Conservation (phyloP, 2,888 invertebrate genomes). For the Lepas anatifera region DNA sequence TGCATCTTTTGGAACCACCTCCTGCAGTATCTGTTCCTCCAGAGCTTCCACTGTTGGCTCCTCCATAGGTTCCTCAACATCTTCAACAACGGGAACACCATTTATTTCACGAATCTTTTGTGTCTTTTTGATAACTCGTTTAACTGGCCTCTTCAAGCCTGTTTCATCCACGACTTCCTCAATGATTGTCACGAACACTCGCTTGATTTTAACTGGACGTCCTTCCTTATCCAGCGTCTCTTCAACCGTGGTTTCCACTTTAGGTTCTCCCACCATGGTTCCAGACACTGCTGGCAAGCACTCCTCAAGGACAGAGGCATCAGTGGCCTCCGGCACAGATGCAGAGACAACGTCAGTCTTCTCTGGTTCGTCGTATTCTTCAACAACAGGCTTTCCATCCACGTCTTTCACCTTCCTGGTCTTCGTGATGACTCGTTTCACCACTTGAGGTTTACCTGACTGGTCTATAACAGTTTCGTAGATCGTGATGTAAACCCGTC, state of each 20-base stretch:
- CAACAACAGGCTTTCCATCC: background rate
- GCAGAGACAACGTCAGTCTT: background rate
- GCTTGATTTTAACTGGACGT: background rate
- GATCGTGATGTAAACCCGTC: background rate
- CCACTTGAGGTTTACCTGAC: background rate
- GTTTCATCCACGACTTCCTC: background rate
- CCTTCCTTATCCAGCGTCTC: background rate
- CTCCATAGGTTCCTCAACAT: background rate
- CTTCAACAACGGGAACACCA: background rate
- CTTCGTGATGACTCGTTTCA: background rate
- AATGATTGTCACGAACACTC: background rate
- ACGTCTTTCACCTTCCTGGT: background rate
- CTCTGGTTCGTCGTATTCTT: background rate
- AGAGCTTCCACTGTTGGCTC: background rate
- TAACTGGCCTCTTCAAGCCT: background rate
- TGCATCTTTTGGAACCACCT: background rate
- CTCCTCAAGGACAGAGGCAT: background rate
- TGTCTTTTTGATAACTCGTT: background rate
- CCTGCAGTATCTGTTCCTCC: background rate
- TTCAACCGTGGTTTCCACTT: background rate
- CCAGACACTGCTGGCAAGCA: background rate
- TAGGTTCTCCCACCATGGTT: background rate
- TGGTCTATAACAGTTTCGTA: background rate
- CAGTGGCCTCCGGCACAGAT: background rate
- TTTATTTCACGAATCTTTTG: background rate